These are phyloP conservation scores for Syngnathoides biaculeatus DNA, from an alignment of 2,113 vertebrate genomes.

Conservation along the genomic window DNA sequence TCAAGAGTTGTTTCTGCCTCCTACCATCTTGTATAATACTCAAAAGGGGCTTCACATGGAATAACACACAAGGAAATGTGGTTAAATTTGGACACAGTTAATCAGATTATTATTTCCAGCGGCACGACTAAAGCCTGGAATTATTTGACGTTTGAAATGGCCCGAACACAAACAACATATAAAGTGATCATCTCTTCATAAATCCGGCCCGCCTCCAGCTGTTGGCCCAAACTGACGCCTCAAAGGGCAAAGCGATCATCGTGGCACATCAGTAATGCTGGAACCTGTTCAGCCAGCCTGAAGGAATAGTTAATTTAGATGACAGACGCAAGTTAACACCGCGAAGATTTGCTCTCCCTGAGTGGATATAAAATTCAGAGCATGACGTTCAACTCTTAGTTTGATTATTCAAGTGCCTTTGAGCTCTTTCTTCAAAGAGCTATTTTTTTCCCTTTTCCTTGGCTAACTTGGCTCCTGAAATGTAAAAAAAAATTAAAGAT, in stretches of 20 bases:
- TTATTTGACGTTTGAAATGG: constrained; percentile 55
- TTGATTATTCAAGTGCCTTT: constrained; percentile 63
- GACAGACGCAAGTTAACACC: constrained; percentile 65
- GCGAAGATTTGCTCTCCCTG: constrained; percentile 61
- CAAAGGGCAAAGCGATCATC: constrained; percentile 51
- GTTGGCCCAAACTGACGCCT: constrained; percentile 49
- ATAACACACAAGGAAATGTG: constrained; percentile 40
- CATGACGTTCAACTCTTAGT: constrained; percentile 54
- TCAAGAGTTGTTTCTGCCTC: constrained; percentile 45
- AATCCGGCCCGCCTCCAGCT: constrained; percentile 40
- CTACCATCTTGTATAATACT: constrained; percentile 51
- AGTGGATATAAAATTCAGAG: constrained; percentile 68
- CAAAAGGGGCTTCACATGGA: constrained; percentile 39
- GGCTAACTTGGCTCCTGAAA: constrained; percentile 54
- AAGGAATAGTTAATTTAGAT: constrained; percentile 64
- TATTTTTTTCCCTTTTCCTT: constrained; percentile 40
- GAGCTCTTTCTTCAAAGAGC: constrained; percentile 66
- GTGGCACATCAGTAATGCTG: constrained; percentile 50
- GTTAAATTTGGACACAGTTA: constrained; percentile 51
- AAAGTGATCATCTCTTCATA: constrained; percentile 50
- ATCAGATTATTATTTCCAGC: constrained; percentile 57
- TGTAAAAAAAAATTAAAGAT: constrained; percentile 46
- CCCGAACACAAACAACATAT: constrained; percentile 55
- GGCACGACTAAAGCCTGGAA: constrained; percentile 36
- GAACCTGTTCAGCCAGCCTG: constrained; percentile 42